Conservation (phyloP, 2,888 invertebrate genomes). For the Oscheius myriophilus region DNA sequence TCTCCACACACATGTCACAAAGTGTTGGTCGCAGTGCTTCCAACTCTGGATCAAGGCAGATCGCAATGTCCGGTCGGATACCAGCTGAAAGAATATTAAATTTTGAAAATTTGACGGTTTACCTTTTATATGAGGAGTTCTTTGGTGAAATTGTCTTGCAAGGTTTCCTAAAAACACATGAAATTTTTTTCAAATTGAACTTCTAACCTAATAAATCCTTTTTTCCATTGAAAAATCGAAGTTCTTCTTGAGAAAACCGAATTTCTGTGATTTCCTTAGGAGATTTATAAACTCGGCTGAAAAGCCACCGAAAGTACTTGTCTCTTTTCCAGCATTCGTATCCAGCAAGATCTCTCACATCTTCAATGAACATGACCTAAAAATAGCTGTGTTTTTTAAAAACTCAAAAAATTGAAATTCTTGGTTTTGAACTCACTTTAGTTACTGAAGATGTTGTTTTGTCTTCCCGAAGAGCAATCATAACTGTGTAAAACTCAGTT, state of each 20-base stretch:
- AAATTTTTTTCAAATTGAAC: neutral
- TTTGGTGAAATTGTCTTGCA: neutral
- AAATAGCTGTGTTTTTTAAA: neutral
- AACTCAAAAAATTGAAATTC: neutral
- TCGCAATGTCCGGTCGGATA: conserved; percentile 1
- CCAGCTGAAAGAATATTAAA: conserved; percentile 5
- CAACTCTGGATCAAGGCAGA: conserved; percentile 2
- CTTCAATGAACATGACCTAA: conserved; percentile 22
- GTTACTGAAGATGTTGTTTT: conserved; percentile 1
- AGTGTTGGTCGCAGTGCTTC: conserved; percentile 13
- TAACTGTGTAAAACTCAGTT: conserved; percentile 3
- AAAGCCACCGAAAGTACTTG: neutral
- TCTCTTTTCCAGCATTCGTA: neutral
- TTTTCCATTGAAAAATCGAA: neutral
- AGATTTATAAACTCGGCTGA: neutral
- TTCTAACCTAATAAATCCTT: neutral
- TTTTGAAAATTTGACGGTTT: neutral
- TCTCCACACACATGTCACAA: neutral
- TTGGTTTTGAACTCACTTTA: neutral
- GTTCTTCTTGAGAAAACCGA: neutral
- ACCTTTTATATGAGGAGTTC: neutral
- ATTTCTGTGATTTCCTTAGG: neutral
- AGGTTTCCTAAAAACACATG: neutral
- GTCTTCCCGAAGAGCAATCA: conserved; percentile 21
- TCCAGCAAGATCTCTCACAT: conserved; percentile 11